Evolutionary conservation across 2,888 invertebrate genomes (phyloP), one percentile per base, ranked within the genome.

Genomic region (Lasius fuliginosus): DNA sequence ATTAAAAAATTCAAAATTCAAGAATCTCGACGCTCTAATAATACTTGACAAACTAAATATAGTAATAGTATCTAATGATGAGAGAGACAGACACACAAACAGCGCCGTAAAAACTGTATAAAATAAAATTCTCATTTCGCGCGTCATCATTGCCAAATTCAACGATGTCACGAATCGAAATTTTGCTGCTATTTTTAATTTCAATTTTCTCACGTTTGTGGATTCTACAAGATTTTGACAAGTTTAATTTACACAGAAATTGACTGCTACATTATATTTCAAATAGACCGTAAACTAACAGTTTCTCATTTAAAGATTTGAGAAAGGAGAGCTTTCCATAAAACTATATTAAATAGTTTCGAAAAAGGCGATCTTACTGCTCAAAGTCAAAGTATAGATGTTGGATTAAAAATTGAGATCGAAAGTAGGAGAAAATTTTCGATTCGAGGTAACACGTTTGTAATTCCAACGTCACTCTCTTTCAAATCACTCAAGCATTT

Each of bases 41-140:
- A 53, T 15, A 33, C 62, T 62, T 15, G 49, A n/a, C 3, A 36
- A 64, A 23, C 27, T 64, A 76, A 23, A 75, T 46, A 1, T 62
- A 49, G 62, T 15, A 64, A 15, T 30, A 60, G n/a, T 49, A 56
- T 65, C 53, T 68, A 77, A 9, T 23, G 49, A 62, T n/a, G 40
- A 53, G 36, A 53, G 77, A 62, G 23, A 36, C 8, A 36, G n/a
- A 56, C 8, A 64, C 49, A 36, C 5, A 68, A 36, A 68, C 2
- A 15, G 9, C 62, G 30, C 11, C 18, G 33, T 36, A 33, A 40
- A 40, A 27, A 42, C 12, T 12, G 68, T 36, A n/a, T n/a, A n/a
- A 49, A 64, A 53, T 9, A 36, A 67, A 40, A n/a, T 60, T 69
- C 53, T 67, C 67, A 27, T 60, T 53, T 36, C 1, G 23, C 58